Percentiles rank a stretch among this genome's conserved stretches.
These are phyloP conservation scores for Euleptes europaea DNA, from an alignment of 2,113 vertebrate species.

Conservation along the genomic window DNA sequence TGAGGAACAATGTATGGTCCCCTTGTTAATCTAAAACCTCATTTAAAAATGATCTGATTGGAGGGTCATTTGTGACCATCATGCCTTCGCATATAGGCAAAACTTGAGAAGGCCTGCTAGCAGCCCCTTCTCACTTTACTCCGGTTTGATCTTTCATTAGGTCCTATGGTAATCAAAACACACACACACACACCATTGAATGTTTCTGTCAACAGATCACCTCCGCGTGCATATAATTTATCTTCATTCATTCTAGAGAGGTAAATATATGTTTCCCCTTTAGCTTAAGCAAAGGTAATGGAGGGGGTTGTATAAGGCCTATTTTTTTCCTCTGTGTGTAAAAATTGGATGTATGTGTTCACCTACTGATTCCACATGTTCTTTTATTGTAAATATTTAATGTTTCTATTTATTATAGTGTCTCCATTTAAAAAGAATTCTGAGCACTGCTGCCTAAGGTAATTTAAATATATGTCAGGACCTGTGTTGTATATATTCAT, in stretches of 20 bases:
- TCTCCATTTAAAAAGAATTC: slow-evolving; percentile 59
- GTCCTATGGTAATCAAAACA: slow-evolving; percentile 58
- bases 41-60: not conserved
- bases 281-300: slow-evolving; percentile 50
- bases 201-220: slow-evolving; percentile 63
- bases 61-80: slow-evolving; percentile 9
- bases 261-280: slow-evolving; percentile 58
- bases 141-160: slow-evolving; percentile 40
- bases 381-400: slow-evolving; percentile 79
- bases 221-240: slow-evolving; percentile 57
- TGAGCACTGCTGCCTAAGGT: slow-evolving; percentile 66
- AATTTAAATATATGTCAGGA: slow-evolving; percentile 61
- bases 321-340: slow-evolving; percentile 61
- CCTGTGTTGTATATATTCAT: slow-evolving; percentile 75
- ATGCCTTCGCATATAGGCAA: not conserved
- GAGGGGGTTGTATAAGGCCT: slow-evolving; percentile 56
- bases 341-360: slow-evolving; percentile 68
- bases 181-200: slow-evolving; percentile 38
- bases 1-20: not conserved
- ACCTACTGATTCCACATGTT: slow-evolving; percentile 71
- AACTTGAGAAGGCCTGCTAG: slow-evolving; percentile 1
- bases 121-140: slow-evolving; percentile 29
- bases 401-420: slow-evolving; percentile 76
- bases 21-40: not conserved
- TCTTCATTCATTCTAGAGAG: slow-evolving; percentile 55